These are phyloP conservation scores for Onychomys torridus DNA, from an alignment of 2,797 vertebrate species.

Conservation along the genomic window DNA sequence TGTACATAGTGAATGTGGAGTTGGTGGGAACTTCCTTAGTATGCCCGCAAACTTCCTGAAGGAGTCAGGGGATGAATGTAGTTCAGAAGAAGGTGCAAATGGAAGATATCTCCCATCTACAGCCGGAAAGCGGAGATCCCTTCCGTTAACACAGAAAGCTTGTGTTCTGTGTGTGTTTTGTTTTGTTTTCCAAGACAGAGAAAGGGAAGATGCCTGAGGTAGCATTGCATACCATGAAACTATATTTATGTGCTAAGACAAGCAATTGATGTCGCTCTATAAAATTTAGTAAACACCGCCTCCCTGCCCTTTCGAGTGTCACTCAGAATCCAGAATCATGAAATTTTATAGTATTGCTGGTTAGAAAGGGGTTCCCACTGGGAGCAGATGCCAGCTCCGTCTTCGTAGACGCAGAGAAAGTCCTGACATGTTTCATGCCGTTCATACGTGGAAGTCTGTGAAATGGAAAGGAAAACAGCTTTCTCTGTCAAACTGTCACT, in stretches of 20 bases:
- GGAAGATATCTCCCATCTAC: neutral
- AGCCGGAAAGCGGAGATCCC: constrained; percentile 79
- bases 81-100: constrained; percentile 27
- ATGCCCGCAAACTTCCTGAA: neutral
- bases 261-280: constrained; percentile 86
- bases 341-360: constrained; percentile 89
- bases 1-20: neutral
- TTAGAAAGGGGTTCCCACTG: constrained; percentile 88
- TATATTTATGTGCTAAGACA: constrained; percentile 87
- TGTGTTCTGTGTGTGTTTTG: constrained; percentile 47
- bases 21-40: neutral
- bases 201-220: constrained; percentile 75
- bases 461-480: constrained; percentile 93
- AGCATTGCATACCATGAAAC: constrained; percentile 85
- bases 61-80: neutral
- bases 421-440: constrained; percentile 92
- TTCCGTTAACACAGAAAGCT: constrained; percentile 79
- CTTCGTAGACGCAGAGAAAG: constrained; percentile 90
- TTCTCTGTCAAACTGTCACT: constrained; percentile 94
- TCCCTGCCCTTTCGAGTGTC: constrained; percentile 88
- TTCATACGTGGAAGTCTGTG: constrained; percentile 92
- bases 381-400: constrained; percentile 90
- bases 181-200: constrained; percentile 39
- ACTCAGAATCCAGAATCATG: constrained; percentile 89
- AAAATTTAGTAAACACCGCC: constrained; percentile 88